Evolutionary conservation across 23 tunicate species (phyloP).

Genomic region (Clavelina lepadiformis): DNA sequence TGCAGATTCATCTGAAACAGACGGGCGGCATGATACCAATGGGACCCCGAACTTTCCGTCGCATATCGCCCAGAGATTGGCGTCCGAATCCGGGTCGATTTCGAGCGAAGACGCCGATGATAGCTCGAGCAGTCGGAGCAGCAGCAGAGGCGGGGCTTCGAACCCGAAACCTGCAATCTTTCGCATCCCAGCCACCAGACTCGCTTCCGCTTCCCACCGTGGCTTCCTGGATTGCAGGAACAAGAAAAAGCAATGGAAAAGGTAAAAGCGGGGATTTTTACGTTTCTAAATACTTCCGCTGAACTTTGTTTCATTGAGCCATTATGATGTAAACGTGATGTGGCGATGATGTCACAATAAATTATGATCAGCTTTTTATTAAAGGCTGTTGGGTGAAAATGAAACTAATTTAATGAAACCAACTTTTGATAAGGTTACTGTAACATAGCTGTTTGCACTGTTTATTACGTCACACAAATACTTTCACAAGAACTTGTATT

Average conservation of each 20-base stretch:
- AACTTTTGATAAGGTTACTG: too few relatives aligned
- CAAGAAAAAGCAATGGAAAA: slow-evolving; percentile 74
- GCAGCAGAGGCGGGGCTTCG: not conserved
- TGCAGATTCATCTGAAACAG: not conserved
- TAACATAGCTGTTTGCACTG: too few relatives aligned
- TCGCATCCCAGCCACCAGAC: slow-evolving; percentile 36
- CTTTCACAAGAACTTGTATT: too few relatives aligned
- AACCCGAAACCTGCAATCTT: slow-evolving; percentile 2
- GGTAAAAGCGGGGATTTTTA: too few relatives aligned
- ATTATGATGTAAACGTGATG: too few relatives aligned
- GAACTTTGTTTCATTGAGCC: too few relatives aligned
- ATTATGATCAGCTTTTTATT: too few relatives aligned
- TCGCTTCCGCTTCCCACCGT: slow-evolving; percentile 37
- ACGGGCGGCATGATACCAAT: not conserved
- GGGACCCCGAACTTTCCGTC: not conserved
- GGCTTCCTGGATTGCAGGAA: slow-evolving; percentile 66
- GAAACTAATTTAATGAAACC: too few relatives aligned
- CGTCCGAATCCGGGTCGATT: slow-evolving; percentile 6
- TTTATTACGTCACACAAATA: too few relatives aligned
- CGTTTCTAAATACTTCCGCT: too few relatives aligned
- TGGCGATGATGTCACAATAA: too few relatives aligned
- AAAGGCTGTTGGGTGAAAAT: too few relatives aligned
- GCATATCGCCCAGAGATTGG: not conserved
- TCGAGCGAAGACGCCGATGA: slow-evolving; percentile 24
- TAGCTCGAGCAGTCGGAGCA: slow-evolving; percentile 10